Conservation (phyloP, 2,888 invertebrate species). For the Eupelmus urozonus region DNA sequence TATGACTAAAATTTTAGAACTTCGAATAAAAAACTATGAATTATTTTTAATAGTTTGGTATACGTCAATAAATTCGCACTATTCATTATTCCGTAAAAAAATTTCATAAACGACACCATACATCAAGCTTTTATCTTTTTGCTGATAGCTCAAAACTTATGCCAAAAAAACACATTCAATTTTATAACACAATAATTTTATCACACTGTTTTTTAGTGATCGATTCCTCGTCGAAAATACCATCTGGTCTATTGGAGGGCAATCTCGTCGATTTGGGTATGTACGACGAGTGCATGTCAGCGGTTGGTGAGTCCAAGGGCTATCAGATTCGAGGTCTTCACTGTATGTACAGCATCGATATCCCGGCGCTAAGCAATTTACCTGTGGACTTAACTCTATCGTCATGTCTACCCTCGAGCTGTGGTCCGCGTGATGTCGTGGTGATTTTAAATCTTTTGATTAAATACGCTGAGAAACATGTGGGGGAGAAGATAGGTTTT, state of each 20-base stretch:
- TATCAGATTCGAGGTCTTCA: constrained; percentile 75
- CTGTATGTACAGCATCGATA: constrained; percentile 70
- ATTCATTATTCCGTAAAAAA: too few relatives aligned
- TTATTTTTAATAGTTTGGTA: too few relatives aligned
- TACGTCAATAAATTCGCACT: too few relatives aligned
- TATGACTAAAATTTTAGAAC: too few relatives aligned
- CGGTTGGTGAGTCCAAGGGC: constrained; percentile 62
- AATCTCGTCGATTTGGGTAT: constrained; percentile 77
- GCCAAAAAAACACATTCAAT: too few relatives aligned
- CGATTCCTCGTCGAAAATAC: constrained; percentile 78
- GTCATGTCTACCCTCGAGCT: constrained; percentile 77
- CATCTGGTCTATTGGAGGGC: constrained; percentile 76
- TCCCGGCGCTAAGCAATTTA: constrained; percentile 65
- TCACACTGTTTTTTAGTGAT: constrained; percentile 71
- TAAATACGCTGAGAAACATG: too few relatives aligned
- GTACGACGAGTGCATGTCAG: constrained; percentile 75
- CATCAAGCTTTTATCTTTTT: too few relatives aligned
- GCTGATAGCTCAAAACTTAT: too few relatives aligned
- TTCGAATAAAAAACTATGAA: too few relatives aligned
- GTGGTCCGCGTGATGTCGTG: constrained; percentile 59
- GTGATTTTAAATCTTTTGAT: too few relatives aligned
- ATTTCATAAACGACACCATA: too few relatives aligned
- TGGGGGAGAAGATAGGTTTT: too few relatives aligned
- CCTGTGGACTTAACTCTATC: constrained; percentile 71
- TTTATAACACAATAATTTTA: not conserved